Base-by-base conservation (phyloP, 2,888 invertebrate species). In the Dasysyrphus tricinctus region DNA sequence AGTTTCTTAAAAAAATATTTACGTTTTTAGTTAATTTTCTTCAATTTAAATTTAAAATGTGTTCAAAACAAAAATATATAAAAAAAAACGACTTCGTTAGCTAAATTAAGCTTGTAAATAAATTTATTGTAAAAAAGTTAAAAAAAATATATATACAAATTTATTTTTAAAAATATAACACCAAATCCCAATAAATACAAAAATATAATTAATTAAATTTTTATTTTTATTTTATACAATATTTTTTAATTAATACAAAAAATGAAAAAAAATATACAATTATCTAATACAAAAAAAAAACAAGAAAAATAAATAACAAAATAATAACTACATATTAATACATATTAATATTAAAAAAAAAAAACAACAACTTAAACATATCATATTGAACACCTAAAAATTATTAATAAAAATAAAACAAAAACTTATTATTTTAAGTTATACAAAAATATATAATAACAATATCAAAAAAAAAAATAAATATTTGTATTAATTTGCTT, bases 361-460 rank as follows among this genome's bases (percentile, higher is more conserved):
- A 14, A 42, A 14, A 37, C 7, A 89, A 89, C 89, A 90, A 91
- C 90, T 90, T 90, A 90, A 90, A 91, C 91, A 91, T 91, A 91
- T 91, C 91, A 91, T 89, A 89, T 89, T 89, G 90, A 90, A 91
- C 91, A 91, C 91, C 91, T 91, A 91, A 88, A 89, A 89, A 89
- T 90, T 88, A 59, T 75, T 69, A 63, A 61, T 69, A 79, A 88
- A 79, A 73, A 82, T 6, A 32, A 32, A 88, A 78, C 73, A 77
- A 86, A 82, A 76, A 77, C 9, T 34, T 67, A 56, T 74, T 72
- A 67, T 67, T 44, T 86, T 59, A 69, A 70, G 78, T 76, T 82
- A 51, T 78, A 80, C 49, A 85, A 65, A 82, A 29, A 76, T n/a
- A 59, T 47, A 78, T 80, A 56, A 42, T 5, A 5, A 42, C 65